Base-by-base conservation (phyloP, 2,113 vertebrate species). In the Bombycilla garrulus region DNA sequence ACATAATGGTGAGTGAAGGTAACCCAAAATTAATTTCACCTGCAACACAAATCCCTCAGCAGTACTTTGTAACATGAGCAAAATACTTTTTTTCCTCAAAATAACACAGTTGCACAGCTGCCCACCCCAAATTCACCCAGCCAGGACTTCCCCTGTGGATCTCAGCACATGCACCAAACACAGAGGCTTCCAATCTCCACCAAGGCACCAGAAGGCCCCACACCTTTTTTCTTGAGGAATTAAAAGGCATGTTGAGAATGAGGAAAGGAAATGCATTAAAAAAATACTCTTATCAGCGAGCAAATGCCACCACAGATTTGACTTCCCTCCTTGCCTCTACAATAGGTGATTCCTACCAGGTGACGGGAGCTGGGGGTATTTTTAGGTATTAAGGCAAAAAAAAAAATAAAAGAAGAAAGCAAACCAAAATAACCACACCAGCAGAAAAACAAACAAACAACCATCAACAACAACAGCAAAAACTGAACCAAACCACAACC, bases 221-320 rank as follows among this genome's bases (percentile, higher is more conserved):
- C 78, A 77, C 47, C 72, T 96, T 77, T 44, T 70, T 92, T 66
- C 87, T 77, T 56, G 44, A 93, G 71, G 74, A 81, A 80, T 35
- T 24, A 36, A n/a, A 95, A 83, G 51, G 85, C 51, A 86, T 13
- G 64, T 57, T 22, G 88, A 92, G 96, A 96, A 96, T 86, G 96
- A 95, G 96, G 96, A 94, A 97, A 85, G 58, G 50, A 77, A 85
- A 86, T 2, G 6, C 17, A 72, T 57, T 24, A 11, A 62, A 73
- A 79, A 89, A 81, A 95, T 11, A 77, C 11, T 85, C 87, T 95
- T 95, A 93, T 95, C 91, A 60, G 51, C 1, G 2, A 73, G 45
- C 23, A 92, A 90, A 93, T 21, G 45, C 31, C 61, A 58, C 45
- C 38, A 51, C 28, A 19, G 74, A 64, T 40, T 51, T 48, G 51